Evolutionary conservation across 2,888 invertebrate species (phyloP).

Genomic region (Drosophila stalkeri): DNA sequence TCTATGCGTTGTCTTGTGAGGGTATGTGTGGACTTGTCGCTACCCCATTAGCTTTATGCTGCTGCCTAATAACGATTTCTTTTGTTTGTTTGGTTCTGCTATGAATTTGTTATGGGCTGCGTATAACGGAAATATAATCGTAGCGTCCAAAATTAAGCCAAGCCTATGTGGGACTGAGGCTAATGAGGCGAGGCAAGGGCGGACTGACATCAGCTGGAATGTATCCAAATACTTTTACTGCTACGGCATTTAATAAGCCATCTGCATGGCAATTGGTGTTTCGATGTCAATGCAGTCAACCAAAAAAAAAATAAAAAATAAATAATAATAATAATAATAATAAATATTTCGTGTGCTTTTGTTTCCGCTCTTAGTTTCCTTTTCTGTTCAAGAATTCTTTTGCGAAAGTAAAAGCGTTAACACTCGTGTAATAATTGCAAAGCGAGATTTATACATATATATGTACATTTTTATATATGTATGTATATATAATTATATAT

Average conservation of each 20-base stretch:
- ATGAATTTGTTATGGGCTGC: constrained; percentile 50
- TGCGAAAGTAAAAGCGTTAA: constrained; percentile 58
- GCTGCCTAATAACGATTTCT: constrained; percentile 23
- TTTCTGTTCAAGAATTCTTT: constrained; percentile 12
- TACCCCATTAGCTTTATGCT: constrained; percentile 4
- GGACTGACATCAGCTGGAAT: constrained; percentile 29
- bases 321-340: no score
- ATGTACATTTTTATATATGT: constrained; percentile 20
- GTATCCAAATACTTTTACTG: constrained; percentile 50
- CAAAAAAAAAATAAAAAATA: neutral
- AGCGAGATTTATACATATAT: constrained; percentile 18
- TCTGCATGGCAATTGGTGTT: constrained; percentile 69
- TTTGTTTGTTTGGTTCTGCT: constrained; percentile 22
- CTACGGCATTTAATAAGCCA: constrained; percentile 59
- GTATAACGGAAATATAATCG: constrained; percentile 63
- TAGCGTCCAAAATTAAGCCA: constrained; percentile 35
- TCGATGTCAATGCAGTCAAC: constrained; percentile 65
- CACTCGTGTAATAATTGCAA: constrained; percentile 62
- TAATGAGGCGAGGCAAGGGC: neutral
- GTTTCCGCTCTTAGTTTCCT: constrained; percentile 51
- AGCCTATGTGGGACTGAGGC: constrained; percentile 15
- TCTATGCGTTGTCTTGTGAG: neutral
- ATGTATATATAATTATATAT: constrained; percentile 40
- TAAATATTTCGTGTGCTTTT: constrained; percentile 48
- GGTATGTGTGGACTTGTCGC: constrained; percentile 16